phyloP scores from a whole-genome alignment of 2,888 invertebrate species.

The Amiota communis region DNA sequence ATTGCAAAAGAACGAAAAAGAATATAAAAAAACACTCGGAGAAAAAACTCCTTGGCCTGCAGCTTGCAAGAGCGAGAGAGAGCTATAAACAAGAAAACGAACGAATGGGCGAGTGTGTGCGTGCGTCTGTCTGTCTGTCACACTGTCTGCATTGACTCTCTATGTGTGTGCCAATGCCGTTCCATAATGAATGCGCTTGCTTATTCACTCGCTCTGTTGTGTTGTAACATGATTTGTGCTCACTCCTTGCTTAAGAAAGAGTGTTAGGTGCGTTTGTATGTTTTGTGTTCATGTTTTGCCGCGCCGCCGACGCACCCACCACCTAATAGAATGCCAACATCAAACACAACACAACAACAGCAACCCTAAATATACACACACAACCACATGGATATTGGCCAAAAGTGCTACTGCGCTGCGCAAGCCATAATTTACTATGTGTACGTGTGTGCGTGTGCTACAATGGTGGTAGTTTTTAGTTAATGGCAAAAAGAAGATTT shows the following conservation, averaged over 20 bases:
- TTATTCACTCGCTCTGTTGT: too few relatives aligned
- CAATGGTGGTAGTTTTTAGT: conserved; percentile 31
- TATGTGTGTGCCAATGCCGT: too few relatives aligned
- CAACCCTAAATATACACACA: not conserved
- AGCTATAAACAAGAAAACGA: not conserved
- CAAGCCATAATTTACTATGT: conserved; percentile 28
- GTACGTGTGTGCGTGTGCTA: conserved; percentile 22
- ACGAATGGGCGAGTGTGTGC: conserved; percentile 28
- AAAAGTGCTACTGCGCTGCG: conserved; percentile 8
- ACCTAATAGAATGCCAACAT: too few relatives aligned
- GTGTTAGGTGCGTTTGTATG: too few relatives aligned
- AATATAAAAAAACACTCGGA: conserved; percentile 14
- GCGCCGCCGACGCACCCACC: too few relatives aligned
- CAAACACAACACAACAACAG: not conserved
- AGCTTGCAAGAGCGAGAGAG: conserved; percentile 32
- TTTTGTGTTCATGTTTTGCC: too few relatives aligned
- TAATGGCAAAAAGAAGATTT: conserved; percentile 32
- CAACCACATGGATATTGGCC: not conserved
- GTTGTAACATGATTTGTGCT: too few relatives aligned
- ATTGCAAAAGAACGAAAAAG: conserved; percentile 3
- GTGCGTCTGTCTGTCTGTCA: not conserved
- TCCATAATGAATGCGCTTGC: too few relatives aligned
- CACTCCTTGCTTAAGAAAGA: too few relatives aligned
- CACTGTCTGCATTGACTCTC: too few relatives aligned
- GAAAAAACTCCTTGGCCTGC: conserved; percentile 55